Base-by-base conservation (phyloP, 2,797 vertebrate genomes). In the Fringilla coelebs region DNA sequence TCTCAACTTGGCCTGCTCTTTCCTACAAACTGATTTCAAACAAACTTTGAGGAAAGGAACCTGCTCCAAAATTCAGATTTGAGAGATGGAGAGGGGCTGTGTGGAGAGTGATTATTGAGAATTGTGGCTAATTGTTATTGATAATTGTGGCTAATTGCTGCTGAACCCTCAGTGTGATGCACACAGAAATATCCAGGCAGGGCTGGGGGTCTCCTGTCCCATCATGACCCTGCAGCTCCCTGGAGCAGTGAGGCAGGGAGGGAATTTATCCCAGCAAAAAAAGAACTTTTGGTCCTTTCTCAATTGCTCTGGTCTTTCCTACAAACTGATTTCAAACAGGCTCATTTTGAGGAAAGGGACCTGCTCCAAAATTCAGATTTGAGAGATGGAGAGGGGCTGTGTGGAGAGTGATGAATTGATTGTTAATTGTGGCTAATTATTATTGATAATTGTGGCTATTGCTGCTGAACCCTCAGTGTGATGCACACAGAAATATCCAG, bases 111-210 rank as follows among this genome's bases (percentile, higher is more conserved):
- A 51, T 7, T 24, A 34, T 71, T n/a, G n/a, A n/a, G n/a, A 71
- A 87, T 41, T 49, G 62, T 13, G 78, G 52, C 36, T 66, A 45
- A 77, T 66, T 70, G 22, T n/a, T n/a, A n/a, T n/a, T n/a, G n/a
- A 34, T 71, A 71, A 87, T 41, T 49, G 62, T 13, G 78, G 52
- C 36, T 66, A 45, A 77, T 66, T 70, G 22, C 45, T 43, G n/a
- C 32, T 16, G 19, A 58, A 34, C 25, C 48, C 41, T 1, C 17
- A 19, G 12, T 4, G 13, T 21, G 22, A 24, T 0, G 10, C 55
- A 17, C 55, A 68, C 43, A 29, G 29, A 62, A 80, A 31, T 17
- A 55, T 3, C 65, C 26, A 8, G 40, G 48, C 55, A 55, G 41
- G 57, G 34, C 7, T 40, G 9, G 73, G 34, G 31, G 1, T 8